Base-by-base conservation (phyloP, 53 echinoderm and acorn worm species). In the Temnopleurus reevesii region DNA sequence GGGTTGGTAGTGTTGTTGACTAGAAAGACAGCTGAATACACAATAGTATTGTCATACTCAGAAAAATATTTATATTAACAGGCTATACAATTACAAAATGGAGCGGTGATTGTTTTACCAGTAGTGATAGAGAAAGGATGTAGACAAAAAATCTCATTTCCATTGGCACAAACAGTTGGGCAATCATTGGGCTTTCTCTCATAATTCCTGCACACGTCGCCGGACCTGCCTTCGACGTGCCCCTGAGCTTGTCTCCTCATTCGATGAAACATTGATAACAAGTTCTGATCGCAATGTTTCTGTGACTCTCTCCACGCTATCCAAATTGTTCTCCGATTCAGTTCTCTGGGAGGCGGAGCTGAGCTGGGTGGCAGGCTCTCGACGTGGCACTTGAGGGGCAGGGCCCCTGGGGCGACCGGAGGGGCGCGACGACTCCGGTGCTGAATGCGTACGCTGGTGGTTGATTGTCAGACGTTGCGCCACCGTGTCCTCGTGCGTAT, bases 391-490 rank as follows among this genome's bases (percentile, higher is more conserved):
- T 5, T 38, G 91, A n/a, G 88, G 88, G 35, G 88, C 66, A 2
- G 65, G 65, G 71, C 49, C 24, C 36, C 88, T 45, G 24, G 88
- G 88, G 17, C 88, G 65, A 44, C 57, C 45, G 35, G 64, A 81
- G 61, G 60, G 81, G 33, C 59, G 59, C 30, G n/a, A 28, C 44
- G 77, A 21, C 55, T 92, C 93, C 0, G 93, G 90, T 3, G 93
- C 93, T 23, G 90, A 92, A 51, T 82, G 86, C 2, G 88, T 87
- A 4, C 92, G 81, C 53, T 94, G 92, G 77, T 89, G 92, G 44
- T 55, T 82, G 12, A 92, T 13, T 9, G 90, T 76, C 15, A 91
- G 51, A 8, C 82, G 90, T 19, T 76, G 59, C 0, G 81, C 0
- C 1, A 55, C 58, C 15, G 82, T 53, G 64, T 45, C 12, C 30